Percentiles rank a stretch among this genome's conserved stretches.
phyloP scores from a whole-genome alignment of 2,113 vertebrate species.

The Microcebus ravelobensis region DNA sequence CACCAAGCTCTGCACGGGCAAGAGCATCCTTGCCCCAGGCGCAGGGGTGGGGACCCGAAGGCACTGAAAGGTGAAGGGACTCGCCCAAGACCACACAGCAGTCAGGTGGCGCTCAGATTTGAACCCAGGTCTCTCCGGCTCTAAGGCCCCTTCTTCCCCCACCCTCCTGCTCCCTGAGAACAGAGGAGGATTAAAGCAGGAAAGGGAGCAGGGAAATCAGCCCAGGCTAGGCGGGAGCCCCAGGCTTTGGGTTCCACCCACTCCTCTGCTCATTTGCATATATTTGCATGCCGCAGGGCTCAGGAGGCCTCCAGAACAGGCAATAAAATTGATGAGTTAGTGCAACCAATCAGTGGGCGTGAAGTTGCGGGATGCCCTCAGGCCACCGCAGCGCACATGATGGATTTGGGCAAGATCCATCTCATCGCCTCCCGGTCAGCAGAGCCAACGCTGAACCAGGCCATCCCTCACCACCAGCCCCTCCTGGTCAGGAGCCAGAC shows the following conservation, averaged over 20 bases:
- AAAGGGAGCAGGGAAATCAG: not conserved
- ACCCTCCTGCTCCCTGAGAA: not conserved
- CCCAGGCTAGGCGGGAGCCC: not conserved
- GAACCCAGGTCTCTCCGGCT: not conserved
- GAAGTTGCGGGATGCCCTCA: not conserved
- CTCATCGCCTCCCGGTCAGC: not conserved
- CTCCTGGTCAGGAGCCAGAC: not conserved
- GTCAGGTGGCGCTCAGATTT: too few species aligned
- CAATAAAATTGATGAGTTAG: conserved; percentile 54
- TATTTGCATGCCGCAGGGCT: not conserved
- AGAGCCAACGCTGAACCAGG: not conserved
- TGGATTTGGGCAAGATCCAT: not conserved
- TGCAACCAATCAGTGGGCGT: not conserved
- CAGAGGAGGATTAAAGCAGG: rapidly evolving
- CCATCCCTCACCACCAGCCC: too few species aligned
- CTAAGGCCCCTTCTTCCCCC: not conserved
- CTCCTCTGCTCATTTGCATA: conserved; percentile 18
- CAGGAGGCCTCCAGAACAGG: not conserved
- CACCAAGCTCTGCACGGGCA: not conserved
- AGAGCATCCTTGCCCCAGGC: not conserved
- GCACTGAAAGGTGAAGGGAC: not conserved
- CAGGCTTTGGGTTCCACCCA: not conserved
- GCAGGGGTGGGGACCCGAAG: not conserved
- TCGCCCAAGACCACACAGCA: not conserved
- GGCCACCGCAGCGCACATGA: not conserved